Base-by-base conservation (phyloP, 2,113 vertebrate genomes). In the Gymnocephalus cernua region DNA sequence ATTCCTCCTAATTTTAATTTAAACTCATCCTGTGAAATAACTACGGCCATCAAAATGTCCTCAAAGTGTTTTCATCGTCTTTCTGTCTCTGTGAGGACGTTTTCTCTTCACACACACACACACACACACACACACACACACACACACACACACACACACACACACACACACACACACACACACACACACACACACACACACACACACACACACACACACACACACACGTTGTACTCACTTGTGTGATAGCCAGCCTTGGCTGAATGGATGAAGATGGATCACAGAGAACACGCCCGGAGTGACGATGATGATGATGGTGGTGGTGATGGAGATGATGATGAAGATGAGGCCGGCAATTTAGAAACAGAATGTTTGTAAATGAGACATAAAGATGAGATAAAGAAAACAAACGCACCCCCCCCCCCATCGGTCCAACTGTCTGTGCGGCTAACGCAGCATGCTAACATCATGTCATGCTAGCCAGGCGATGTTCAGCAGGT, bases 221-320 rank as follows among this genome's bases (percentile, higher is more conserved):
- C 18, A 74, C 13, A 73, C 29, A 61, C 1, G 13, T 4, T 12
- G 21, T 74, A 94, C 95, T 95, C 87, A 95, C 95, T 59, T 3
- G 93, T 93, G 70, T 95, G 95, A 83, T 95, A 95, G 35, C 92
- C 94, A 74, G 94, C 91, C 86, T 95, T 95, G 89, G 93, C 95
- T 95, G 85, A 72, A 25, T 15, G 67, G 80, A 89, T 88, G 84
- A 59, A 86, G 83, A 83, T 75, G 85, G n/a, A 48, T 41, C 74
- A 80, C 53, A 58, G 29, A 21, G 57, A 54, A 81, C 72, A 77
- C 61, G 62, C 0, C 1, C 4, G 14, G 64, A 41, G 56, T 64
- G 79, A 75, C 59, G 68, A 75, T 64, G 72, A 23, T 38, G 86
- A 27, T 3, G 58, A 35, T 32, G 63, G 19, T 25, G 62, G 18